A percentile compares a stretch with the other conserved stretches of the same genome.
Conservation (phyloP, 2,797 vertebrate genomes). For the Simalia tracyae region DNA sequence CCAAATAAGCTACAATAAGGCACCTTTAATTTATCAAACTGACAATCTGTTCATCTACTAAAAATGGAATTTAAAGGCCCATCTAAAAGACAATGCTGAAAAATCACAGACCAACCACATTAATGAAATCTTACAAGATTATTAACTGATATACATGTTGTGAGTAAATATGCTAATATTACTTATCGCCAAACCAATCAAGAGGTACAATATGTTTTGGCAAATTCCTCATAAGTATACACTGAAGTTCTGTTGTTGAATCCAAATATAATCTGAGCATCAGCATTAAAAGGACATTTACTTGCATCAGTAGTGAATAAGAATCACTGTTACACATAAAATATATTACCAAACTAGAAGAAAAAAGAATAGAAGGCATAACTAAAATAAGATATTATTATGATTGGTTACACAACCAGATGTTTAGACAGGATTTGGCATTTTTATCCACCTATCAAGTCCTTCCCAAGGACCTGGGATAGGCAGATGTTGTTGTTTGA, state of each 20-base stretch:
- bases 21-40: constrained; percentile 71
- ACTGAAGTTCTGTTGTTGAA: neutral
- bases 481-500: neutral
- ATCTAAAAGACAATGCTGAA: constrained; percentile 53
- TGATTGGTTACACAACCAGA: neutral
- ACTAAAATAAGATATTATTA: neutral
- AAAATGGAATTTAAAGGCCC: constrained; percentile 64
- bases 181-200: constrained; percentile 2
- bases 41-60: constrained; percentile 65
- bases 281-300: neutral
- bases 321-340: constrained; percentile 22
- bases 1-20: constrained; percentile 65
- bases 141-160: constrained; percentile 42
- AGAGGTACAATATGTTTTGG: neutral
- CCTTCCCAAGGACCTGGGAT: no score
- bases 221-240: neutral
- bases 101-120: constrained; percentile 32
- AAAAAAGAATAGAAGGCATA: neutral
- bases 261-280: constrained; percentile 31
- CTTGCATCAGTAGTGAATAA: constrained; percentile 16
- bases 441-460: neutral
- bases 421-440: neutral
- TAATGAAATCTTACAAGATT: constrained; percentile 55
- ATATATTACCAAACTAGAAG: neutral
- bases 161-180: constrained; percentile 21